These are phyloP conservation scores for Creontiades dilutus DNA, from an alignment of 2,888 invertebrate species.

Conservation along the genomic window DNA sequence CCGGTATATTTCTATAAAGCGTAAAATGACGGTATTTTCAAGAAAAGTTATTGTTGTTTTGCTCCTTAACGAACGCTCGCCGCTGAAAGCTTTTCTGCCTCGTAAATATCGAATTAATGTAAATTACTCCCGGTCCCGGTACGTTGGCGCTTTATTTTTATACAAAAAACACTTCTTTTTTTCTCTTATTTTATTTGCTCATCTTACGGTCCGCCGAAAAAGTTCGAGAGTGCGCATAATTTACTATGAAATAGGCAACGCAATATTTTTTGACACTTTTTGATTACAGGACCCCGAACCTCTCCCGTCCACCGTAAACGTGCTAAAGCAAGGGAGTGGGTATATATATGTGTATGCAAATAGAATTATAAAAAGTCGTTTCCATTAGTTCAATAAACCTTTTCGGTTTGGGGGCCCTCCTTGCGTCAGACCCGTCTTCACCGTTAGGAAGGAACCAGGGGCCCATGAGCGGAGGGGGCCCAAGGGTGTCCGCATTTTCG, in stretches of 20 bases:
- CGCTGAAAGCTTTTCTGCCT: slow-evolving; percentile 32
- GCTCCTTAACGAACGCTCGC: background rate
- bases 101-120: slow-evolving; percentile 42
- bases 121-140: background rate
- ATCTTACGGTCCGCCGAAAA: slow-evolving; percentile 39
- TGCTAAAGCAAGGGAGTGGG: slow-evolving; percentile 15
- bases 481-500: slow-evolving; percentile 59
- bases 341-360: slow-evolving; percentile 69
- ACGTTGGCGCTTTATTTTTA: slow-evolving; percentile 31
- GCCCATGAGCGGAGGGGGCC: slow-evolving; percentile 1
- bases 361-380: slow-evolving; percentile 72
- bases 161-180: background rate
- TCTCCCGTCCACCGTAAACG: background rate
- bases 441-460: slow-evolving; percentile 48
- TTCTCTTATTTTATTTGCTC: background rate
- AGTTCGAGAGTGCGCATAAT: slow-evolving; percentile 21
- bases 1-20: background rate
- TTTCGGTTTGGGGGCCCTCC: slow-evolving; percentile 61
- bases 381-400: slow-evolving; percentile 72
- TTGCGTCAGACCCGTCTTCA: slow-evolving; percentile 70
- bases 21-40: background rate
- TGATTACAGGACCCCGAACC: slow-evolving; percentile 20
- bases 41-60: slow-evolving; percentile 28
- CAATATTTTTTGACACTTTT: slow-evolving; percentile 43
- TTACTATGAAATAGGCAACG: background rate